Percentiles rank a stretch among this genome's conserved stretches.
These are phyloP conservation scores for Lepidurus arcticus DNA, from an alignment of 1,140 invertebrate genomes.

Conservation along the genomic window DNA sequence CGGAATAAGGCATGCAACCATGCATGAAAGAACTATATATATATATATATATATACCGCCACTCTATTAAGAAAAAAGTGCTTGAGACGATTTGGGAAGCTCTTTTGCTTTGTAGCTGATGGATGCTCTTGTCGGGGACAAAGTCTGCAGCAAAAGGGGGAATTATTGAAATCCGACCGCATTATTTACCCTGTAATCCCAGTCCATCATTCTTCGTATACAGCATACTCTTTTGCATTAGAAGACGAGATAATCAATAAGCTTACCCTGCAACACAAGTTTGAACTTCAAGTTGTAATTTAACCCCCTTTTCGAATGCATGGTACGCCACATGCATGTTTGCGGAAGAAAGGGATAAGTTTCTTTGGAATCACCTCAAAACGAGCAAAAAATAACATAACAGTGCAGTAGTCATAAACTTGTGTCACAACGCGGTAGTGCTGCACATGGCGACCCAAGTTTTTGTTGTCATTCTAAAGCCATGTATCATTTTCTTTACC, in stretches of 20 bases:
- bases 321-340: neutral
- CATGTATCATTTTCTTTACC: neutral
- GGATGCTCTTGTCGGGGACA: neutral
- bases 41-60: neutral
- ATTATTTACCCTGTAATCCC: neutral
- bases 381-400: neutral
- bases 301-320: neutral
- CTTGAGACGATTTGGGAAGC: neutral
- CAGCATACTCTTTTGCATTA: neutral
- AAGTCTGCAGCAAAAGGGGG: neutral
- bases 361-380: neutral
- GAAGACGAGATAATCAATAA: conserved; percentile 2
- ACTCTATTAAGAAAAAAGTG: neutral
- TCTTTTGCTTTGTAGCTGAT: neutral
- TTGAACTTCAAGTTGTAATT: neutral
- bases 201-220: neutral
- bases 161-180: neutral
- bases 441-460: neutral
- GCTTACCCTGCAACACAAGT: conserved; percentile 5
- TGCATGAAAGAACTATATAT: neutral
- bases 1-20: neutral
- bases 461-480: neutral
- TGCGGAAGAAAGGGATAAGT: neutral
- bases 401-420: neutral
- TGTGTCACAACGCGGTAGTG: neutral